Evolutionary conservation across 2,113 vertebrate genomes (phyloP), one percentile per base, ranked within the genome.

Genomic region (Oryzias curvinotus): DNA sequence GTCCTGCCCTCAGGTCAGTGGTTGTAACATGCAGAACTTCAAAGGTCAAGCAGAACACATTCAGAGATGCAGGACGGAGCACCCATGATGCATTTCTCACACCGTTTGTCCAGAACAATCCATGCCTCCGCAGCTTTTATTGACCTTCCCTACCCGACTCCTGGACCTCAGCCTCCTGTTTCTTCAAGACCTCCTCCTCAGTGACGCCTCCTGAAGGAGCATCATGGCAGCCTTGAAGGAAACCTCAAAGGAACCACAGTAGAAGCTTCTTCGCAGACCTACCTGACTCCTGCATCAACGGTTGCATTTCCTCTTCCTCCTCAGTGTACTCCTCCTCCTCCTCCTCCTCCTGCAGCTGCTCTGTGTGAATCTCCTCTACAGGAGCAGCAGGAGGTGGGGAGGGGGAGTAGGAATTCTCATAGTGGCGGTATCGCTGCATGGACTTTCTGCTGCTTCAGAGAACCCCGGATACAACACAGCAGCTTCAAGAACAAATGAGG

Each of bases 381-480:
- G 69, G 58, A 65, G 68, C 46, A 6, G 68, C 36, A 26, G 66
- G 43, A 44, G 66, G 14, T 4, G 48, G 2, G 53, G 51, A 3
- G 53, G 73, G 30, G 57, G 65, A 17, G 53, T 8, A 64, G 65
- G 83, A 66, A 56, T 52, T 7, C 13, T 68, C 70, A 15, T 77
- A 62, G 5, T 57, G 73, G 41, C 46, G 62, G 77, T 77, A 76
- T 12, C 59, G 61, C 73, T 81, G 75, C 85, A 89, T 88, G 60
- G 66, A 53, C 1, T 2, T 6, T 23, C 52, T 53, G 23, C 3
- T 25, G 17, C 16, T 52, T 5, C 0, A 44, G 17, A 56, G 48
- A 52, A 30, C 55, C 47, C 18, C 14, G 25, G 10, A 23, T 8
- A 15, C 36, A 12, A 36, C 7, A 36, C 36, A 12, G 36, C 16